These are phyloP conservation scores for Bombylius discolor DNA, from an alignment of 2,888 invertebrate genomes.

Conservation along the genomic window DNA sequence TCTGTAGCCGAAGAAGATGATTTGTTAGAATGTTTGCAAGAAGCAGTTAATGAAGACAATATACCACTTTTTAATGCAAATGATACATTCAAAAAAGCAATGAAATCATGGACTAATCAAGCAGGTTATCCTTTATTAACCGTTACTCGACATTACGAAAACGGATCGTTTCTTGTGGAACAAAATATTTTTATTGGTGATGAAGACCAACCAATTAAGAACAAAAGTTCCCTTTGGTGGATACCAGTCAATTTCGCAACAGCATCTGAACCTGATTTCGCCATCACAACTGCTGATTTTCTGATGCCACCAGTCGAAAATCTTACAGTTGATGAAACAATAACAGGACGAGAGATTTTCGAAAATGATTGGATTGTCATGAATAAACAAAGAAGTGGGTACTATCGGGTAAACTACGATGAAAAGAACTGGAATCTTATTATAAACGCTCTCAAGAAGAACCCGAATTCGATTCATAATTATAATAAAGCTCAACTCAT, in stretches of 20 bases:
- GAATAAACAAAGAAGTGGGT: constrained; percentile 32
- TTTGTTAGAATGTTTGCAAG: constrained; percentile 26
- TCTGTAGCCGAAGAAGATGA: constrained; percentile 27
- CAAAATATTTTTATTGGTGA: constrained; percentile 28
- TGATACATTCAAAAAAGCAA: constrained; percentile 28
- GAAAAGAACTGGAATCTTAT: constrained; percentile 51
- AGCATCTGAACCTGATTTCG: constrained; percentile 25
- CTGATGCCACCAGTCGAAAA: constrained; percentile 18
- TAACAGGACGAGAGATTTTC: constrained; percentile 5
- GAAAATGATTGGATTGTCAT: constrained; percentile 27
- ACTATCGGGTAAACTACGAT: constrained; percentile 61
- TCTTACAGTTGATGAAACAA: constrained; percentile 6
- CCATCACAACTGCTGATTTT: constrained; percentile 23
- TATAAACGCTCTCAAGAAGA: constrained; percentile 45
- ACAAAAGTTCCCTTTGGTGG: constrained; percentile 23
- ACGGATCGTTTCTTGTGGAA: constrained; percentile 38
- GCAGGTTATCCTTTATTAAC: constrained; percentile 46
- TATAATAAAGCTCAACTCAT: constrained; percentile 76
- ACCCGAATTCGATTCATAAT: constrained; percentile 52
- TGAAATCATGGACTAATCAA: constrained; percentile 49
- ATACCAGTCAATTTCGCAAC: constrained; percentile 29
- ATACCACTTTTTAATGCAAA: constrained; percentile 15
- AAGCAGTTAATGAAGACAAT: constrained; percentile 12
- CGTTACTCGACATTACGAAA: constrained; percentile 39
- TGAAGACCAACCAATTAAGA: too few species aligned